Evolutionary conservation across 2,113 vertebrate genomes (phyloP).

Genomic region (Calidris pugnax): DNA sequence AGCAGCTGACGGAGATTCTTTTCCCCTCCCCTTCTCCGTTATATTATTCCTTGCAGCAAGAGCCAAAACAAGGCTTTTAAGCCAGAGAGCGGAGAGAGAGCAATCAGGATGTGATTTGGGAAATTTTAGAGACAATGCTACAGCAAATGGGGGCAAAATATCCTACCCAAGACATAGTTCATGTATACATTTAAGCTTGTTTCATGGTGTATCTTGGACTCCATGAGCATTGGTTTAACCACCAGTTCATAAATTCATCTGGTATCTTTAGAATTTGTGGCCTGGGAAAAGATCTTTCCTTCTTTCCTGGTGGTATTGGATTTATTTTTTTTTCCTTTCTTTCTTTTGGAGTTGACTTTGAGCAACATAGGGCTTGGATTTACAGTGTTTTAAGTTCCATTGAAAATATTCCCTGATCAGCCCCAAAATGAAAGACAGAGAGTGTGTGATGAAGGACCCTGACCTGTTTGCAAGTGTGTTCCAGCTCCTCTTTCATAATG

Average conservation of each 20-base stretch:
- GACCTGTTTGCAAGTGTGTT: neutral
- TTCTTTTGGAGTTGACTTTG: neutral
- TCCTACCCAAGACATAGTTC: conserved; percentile 30
- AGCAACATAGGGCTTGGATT: neutral
- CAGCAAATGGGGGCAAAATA: conserved; percentile 26
- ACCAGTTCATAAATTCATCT: conserved; percentile 63
- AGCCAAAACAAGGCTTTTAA: conserved; percentile 48
- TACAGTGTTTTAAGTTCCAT: neutral
- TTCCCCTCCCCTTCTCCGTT: neutral
- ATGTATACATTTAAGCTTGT: neutral
- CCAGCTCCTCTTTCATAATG: neutral
- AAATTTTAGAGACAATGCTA: neutral
- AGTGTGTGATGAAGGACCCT: neutral
- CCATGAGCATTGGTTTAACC: neutral
- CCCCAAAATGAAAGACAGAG: fast-evolving
- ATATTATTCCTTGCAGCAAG: neutral
- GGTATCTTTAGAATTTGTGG: conserved; percentile 46
- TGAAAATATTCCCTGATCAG: neutral
- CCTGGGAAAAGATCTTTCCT: conserved; percentile 48
- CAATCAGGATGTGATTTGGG: neutral
- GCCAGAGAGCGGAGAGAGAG: neutral
- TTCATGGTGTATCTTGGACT: conserved; percentile 26
- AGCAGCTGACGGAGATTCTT: conserved; percentile 66
- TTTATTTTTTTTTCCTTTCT: neutral
- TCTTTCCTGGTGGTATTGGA: conserved; percentile 23